Evolutionary conservation across 2,888 invertebrate genomes (phyloP).

Genomic region (Mythimna ferrago): DNA sequence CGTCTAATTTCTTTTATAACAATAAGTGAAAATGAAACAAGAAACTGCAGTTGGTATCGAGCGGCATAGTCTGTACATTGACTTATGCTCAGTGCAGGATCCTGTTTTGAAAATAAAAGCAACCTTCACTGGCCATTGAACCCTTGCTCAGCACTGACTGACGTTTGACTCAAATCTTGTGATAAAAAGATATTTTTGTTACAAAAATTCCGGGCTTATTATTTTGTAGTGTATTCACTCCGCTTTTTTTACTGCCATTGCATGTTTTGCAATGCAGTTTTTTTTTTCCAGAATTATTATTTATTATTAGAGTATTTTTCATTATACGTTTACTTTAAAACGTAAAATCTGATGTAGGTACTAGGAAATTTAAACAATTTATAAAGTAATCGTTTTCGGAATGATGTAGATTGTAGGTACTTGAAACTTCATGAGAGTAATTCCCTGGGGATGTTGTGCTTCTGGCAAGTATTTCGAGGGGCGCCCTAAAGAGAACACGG

Average conservation of each 20-base stretch:
- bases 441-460: constrained; percentile 50
- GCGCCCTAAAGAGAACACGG: constrained; percentile 52
- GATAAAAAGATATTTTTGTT: constrained; percentile 17
- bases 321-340: not conserved
- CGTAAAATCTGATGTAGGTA: constrained; percentile 1
- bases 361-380: constrained; percentile 21
- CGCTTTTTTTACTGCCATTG: not conserved
- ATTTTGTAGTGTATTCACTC: not conserved
- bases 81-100: constrained; percentile 50
- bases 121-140: constrained; percentile 57
- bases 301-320: not conserved
- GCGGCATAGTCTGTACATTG: constrained; percentile 40
- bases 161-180: constrained; percentile 25
- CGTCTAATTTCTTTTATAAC: constrained; percentile 3
- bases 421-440: constrained; percentile 46
- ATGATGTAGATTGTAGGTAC: constrained; percentile 18
- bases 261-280: not conserved
- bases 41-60: constrained; percentile 17
- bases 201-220: not conserved
- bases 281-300: not conserved
- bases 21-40: constrained; percentile 23
- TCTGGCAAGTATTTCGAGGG: constrained; percentile 51
- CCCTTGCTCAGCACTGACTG: constrained; percentile 31
- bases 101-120: constrained; percentile 64
- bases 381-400: constrained; percentile 31